Conservation (phyloP, 2,113 vertebrate species). For the Nettapus auritus region DNA sequence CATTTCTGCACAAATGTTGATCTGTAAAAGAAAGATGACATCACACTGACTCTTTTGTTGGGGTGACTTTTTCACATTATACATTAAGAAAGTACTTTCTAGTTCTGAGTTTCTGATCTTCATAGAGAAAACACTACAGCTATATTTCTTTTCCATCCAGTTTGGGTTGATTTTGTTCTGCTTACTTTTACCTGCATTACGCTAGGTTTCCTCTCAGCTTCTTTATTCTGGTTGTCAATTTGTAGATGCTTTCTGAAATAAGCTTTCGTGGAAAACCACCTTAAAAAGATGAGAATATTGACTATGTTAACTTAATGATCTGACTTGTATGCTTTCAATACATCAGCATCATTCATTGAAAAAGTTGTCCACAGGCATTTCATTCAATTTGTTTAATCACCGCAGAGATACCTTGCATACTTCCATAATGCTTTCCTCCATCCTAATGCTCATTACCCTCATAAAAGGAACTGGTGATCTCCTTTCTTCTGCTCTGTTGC, state of each 20-base stretch:
- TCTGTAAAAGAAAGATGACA: not conserved
- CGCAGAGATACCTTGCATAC: not conserved
- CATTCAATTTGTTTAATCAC: not conserved
- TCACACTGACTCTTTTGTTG: not conserved
- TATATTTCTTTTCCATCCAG: not conserved
- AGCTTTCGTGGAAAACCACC: not conserved
- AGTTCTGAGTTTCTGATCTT: not conserved
- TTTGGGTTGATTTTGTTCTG: not conserved
- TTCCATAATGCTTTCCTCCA: not conserved
- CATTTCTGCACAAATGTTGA: not conserved
- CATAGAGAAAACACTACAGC: not conserved
- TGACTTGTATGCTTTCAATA: not conserved
- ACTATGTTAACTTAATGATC: not conserved
- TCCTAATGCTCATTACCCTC: not conserved
- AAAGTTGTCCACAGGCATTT: not conserved
- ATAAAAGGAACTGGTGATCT: not conserved
- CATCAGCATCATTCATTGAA: not conserved
- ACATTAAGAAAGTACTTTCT: not conserved
- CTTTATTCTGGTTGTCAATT: not conserved
- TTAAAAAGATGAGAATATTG: not conserved
- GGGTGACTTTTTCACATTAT: not conserved
- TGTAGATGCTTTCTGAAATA: not conserved
- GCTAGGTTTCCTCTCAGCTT: not conserved
- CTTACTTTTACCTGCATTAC: not conserved
- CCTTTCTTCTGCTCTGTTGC: not conserved